Evolutionary conservation across 2,888 invertebrate genomes (phyloP).

Genomic region (Rotaria socialis): DNA sequence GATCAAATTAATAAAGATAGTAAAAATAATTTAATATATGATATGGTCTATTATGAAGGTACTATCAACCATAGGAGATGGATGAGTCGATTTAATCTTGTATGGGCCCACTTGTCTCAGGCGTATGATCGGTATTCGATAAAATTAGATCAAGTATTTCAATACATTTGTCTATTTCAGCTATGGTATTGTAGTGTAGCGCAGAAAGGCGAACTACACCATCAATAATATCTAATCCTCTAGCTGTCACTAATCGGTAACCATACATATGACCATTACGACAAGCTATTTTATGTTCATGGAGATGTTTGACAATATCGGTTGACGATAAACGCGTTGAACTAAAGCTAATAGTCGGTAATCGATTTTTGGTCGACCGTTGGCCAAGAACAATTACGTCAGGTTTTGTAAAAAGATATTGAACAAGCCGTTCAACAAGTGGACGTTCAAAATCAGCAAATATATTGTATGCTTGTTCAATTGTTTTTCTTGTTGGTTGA

Average conservation of each 20-base stretch:
- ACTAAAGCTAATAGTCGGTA: not conserved
- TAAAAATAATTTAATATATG: no score
- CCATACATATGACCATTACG: not conserved
- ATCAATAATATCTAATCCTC: not conserved
- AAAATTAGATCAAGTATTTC: not conserved
- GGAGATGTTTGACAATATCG: not conserved
- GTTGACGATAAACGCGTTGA: not conserved
- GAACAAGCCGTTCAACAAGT: not conserved
- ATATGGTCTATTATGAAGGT: no score
- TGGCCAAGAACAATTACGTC: not conserved
- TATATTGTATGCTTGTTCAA: not conserved
- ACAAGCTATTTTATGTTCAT: conserved; percentile 16
- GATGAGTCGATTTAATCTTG: no score
- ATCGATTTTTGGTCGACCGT: not conserved
- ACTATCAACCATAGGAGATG: no score
- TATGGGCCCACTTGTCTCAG: no score
- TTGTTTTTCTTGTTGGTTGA: not conserved
- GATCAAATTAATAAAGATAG: no score
- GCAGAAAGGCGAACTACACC: not conserved
- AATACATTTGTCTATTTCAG: not conserved
- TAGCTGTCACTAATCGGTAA: not conserved
- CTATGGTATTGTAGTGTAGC: not conserved
- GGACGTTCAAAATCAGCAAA: not conserved
- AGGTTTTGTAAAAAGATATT: not conserved
- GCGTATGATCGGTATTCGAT: not conserved